Evolutionary conservation across 2,888 invertebrate genomes (phyloP).

Genomic region (Callinectes sapidus): DNA sequence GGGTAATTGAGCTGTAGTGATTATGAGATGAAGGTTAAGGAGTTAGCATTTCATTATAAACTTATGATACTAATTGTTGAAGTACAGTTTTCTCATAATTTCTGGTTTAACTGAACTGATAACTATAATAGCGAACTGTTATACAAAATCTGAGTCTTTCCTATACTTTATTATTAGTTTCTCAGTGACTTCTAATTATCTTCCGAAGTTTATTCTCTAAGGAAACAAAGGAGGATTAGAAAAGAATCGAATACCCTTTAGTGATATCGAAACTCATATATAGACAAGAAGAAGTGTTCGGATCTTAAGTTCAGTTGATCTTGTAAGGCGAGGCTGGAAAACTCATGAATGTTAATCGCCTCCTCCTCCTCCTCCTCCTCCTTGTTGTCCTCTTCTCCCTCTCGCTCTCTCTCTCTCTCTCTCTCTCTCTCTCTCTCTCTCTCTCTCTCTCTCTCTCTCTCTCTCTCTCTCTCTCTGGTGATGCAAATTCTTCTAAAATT

Average conservation of each 20-base stretch:
- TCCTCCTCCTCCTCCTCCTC: conserved; percentile 1
- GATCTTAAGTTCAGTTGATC: neutral
- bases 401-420: neutral
- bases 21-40: no score
- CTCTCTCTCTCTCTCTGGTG: neutral
- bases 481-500: neutral
- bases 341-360: neutral
- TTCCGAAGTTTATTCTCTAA: no score
- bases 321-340: neutral
- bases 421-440: conserved; percentile 1
- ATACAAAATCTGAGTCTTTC: no score
- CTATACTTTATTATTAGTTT: no score
- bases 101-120: no score
- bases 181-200: no score
- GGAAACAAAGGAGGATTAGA: neutral
- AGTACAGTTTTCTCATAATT: no score
- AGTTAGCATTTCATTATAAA: no score
- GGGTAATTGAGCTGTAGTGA: no score
- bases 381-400: neutral
- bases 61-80: no score
- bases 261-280: neutral
- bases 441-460: neutral
- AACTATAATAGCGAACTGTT: no score
- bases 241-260: neutral
- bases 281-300: neutral